Evolutionary conservation across 2,888 invertebrate species (phyloP), one percentile per base, ranked within the genome.

Genomic region (Vanessa cardui): DNA sequence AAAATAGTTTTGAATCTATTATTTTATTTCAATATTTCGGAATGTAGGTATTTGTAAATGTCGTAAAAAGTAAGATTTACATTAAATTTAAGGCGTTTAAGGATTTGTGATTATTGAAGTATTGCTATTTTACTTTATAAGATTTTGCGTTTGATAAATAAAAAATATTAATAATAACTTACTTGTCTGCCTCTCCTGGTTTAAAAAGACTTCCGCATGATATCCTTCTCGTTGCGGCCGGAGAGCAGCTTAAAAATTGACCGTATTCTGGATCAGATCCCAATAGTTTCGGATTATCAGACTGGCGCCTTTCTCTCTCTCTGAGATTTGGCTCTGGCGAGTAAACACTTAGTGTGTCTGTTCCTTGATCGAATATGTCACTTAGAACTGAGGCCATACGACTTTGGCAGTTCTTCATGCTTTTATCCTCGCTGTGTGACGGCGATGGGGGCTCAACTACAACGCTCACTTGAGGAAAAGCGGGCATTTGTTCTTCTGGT

Each of bases 141-240:
- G 12, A 12, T 12, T 12, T 12, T 39, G 39, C 12, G 12, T 39
- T 39, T 39, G 12, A 39, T 4, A 12, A 39, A 4, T 12, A 4
- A 39, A 39, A 12, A 9, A 50, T n/a, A 50, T 26, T 2, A 16
- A 16, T 52, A 16, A 31, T 1, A 9, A 61, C 92, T 93, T 85
- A 94, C 94, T 94, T 94, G 71, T 93, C 91, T 21, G 94, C 93
- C 82, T 95, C 96, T 56, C 94, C 94, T 5, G 95, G 95, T 83
- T 96, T 98, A 80, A 98, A 94, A 74, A 97, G 95, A 80, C 97
- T 98, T 69, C 98, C 98, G 84, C 97, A 97, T 73, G 98, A 98
- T 82, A 98, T 98, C 75, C 98, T 93, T 72, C 98, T 94, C 8
- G 97, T 97, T 12, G 98, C 97, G 65, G 97, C 96, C 6, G 97